Base-by-base conservation (phyloP, 2,113 vertebrate genomes). In the Potamarius usumacintae region DNA sequence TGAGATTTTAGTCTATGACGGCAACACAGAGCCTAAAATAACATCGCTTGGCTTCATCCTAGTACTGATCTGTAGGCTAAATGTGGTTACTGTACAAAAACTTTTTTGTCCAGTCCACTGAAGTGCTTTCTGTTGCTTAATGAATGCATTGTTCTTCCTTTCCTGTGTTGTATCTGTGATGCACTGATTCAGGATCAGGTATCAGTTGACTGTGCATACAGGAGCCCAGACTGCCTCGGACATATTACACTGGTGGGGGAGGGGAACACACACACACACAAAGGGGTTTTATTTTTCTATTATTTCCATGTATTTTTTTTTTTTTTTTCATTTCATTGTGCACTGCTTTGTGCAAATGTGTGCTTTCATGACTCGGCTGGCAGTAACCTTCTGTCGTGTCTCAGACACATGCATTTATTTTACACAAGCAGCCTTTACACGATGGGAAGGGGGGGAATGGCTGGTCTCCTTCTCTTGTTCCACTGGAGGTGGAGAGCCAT, bases 401-500 rank as follows among this genome's bases (percentile, higher is more conserved):
- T 27, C n/a, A 69, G 52, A n/a, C 82, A 27, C 58, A 34, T 82
- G 48, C 42, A 12, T 76, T 87, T 62, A 72, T 82, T 52, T 82
- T 63, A 57, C 42, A 65, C 57, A 55, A 17, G 78, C 58, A 58
- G 20, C 82, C 25, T 69, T 67, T 67, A 74, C 58, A 18, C 17
- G 34, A 18, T 48, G 7, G 34, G 34, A 42, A 42, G 10, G 69
- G 15, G 65, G 69, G 30, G 83, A 69, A 85, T 76, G 78, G 53
- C 62, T 15, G 27, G 11, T 67, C 85, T 12, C 74, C 30, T 50
- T 74, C 85, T 8, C 63, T 65, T 53, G 15, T 88, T 89, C 88
- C 63, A 86, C 79, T 89, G 88, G 88, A 88, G 87, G 85, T 88
- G 80, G 87, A 83, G 90, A 91, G 90, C 90, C 90, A 88, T 88